Evolutionary conservation across 2,113 vertebrate species (phyloP).

Genomic region (Coreoperca whiteheadi): DNA sequence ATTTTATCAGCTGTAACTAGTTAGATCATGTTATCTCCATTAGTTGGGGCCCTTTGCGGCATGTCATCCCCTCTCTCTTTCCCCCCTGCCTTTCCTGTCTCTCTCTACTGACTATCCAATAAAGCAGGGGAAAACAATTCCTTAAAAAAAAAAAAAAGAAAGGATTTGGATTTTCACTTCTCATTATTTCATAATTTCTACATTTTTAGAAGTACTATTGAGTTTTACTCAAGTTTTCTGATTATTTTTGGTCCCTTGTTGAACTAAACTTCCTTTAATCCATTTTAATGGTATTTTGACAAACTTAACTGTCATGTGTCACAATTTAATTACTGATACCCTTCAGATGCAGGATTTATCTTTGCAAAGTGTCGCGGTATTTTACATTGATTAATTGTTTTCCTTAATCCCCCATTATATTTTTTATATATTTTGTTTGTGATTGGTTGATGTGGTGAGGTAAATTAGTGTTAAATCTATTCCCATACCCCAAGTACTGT

Average conservation of each 20-base stretch:
- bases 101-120: too few relatives aligned
- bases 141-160: too few relatives aligned
- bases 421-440: conserved; percentile 4
- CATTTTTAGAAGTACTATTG: background rate
- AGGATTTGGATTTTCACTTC: background rate
- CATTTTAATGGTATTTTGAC: conserved; percentile 12
- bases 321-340: conserved; percentile 20
- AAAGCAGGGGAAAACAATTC: too few relatives aligned
- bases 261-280: conserved; percentile 40
- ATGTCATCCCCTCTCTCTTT: too few relatives aligned
- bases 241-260: conserved; percentile 14
- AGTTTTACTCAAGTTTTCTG: conserved; percentile 6
- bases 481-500: too few relatives aligned
- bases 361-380: background rate
- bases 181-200: conserved; percentile 7
- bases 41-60: too few relatives aligned
- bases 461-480: background rate
- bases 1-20: background rate
- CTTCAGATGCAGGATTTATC: conserved; percentile 23
- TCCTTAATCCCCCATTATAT: background rate
- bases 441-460: background rate
- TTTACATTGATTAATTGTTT: conserved; percentile 19
- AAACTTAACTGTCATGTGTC: conserved; percentile 9
- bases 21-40: too few relatives aligned
- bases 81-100: too few relatives aligned